phyloP scores from a whole-genome alignment of 2,113 vertebrate genomes.

The Salvelinus namaycush region DNA sequence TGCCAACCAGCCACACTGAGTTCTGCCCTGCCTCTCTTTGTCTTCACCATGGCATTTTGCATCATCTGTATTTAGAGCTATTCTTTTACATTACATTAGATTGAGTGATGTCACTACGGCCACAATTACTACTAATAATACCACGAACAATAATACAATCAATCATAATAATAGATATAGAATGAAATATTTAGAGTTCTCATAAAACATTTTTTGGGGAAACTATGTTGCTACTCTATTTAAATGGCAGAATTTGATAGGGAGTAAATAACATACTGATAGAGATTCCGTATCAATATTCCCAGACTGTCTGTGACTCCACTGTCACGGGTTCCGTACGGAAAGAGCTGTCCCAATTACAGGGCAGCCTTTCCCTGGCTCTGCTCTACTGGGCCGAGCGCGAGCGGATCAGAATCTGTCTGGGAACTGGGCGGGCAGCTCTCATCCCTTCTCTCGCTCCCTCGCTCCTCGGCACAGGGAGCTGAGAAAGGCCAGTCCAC shows the following conservation, averaged over 20 bases:
- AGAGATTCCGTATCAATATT: neutral
- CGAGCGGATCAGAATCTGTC: constrained; percentile 41
- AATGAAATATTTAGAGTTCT: neutral
- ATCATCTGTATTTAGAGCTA: constrained; percentile 69
- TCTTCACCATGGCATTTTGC: constrained; percentile 68
- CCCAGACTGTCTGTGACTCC: neutral
- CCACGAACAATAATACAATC: neutral
- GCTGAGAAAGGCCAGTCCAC: constrained; percentile 39
- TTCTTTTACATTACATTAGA: constrained; percentile 63
- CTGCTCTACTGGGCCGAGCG: constrained; percentile 58
- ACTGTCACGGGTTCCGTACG: constrained; percentile 28
- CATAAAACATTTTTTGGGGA: neutral
- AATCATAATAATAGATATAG: neutral
- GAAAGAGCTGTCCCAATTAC: constrained; percentile 55
- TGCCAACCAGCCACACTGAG: constrained; percentile 75
- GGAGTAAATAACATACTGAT: neutral
- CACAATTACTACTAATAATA: neutral
- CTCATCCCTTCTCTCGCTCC: neutral
- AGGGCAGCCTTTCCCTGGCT: constrained; percentile 40
- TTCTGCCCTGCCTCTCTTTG: constrained; percentile 73
- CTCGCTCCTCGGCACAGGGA: constrained; percentile 41
- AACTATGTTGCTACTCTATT: neutral
- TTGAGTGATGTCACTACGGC: constrained; percentile 31
- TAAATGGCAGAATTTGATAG: constrained; percentile 6
- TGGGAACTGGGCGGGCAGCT: constrained; percentile 40